phyloP scores from a whole-genome alignment of 2,113 vertebrate species.

The Hipposideros armiger region DNA sequence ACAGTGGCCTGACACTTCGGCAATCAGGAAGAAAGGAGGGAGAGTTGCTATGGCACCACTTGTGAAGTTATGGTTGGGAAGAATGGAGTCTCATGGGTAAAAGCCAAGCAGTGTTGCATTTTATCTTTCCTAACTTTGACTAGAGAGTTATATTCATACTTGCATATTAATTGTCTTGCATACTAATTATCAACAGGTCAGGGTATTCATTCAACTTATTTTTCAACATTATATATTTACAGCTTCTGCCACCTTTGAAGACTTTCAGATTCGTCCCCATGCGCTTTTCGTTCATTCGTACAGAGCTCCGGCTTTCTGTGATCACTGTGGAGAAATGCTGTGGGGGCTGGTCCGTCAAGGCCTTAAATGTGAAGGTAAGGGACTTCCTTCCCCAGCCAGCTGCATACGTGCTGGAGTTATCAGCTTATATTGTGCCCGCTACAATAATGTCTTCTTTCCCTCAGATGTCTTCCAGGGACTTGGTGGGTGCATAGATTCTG shows the following conservation, averaged over 20 bases:
- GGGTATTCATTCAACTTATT: not conserved
- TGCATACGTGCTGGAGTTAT: not conserved
- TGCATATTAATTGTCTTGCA: not conserved
- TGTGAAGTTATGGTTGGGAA: not conserved
- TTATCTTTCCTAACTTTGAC: not conserved
- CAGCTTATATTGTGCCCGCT: not conserved
- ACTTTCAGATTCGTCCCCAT: conserved; percentile 98
- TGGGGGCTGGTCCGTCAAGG: conserved; percentile 98
- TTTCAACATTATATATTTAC: conserved; percentile 70
- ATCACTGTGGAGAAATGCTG: conserved; percentile 99
- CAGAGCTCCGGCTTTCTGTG: conserved; percentile 97
- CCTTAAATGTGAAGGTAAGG: conserved; percentile 97
- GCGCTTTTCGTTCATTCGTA: conserved; percentile 97
- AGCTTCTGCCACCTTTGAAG: conserved; percentile 98
- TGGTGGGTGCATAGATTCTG: not conserved
- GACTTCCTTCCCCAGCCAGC: not conserved
- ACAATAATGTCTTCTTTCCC: not conserved
- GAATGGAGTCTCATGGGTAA: not conserved
- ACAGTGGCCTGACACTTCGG: not conserved
- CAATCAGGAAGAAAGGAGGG: not conserved
- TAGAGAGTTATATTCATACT: not conserved
- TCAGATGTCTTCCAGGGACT: not conserved
- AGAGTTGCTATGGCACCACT: not conserved
- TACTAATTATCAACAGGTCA: not conserved
- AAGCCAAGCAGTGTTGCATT: not conserved